These are phyloP conservation scores for Sapayoa aenigma DNA, from an alignment of 2,113 vertebrate species.

Conservation along the genomic window DNA sequence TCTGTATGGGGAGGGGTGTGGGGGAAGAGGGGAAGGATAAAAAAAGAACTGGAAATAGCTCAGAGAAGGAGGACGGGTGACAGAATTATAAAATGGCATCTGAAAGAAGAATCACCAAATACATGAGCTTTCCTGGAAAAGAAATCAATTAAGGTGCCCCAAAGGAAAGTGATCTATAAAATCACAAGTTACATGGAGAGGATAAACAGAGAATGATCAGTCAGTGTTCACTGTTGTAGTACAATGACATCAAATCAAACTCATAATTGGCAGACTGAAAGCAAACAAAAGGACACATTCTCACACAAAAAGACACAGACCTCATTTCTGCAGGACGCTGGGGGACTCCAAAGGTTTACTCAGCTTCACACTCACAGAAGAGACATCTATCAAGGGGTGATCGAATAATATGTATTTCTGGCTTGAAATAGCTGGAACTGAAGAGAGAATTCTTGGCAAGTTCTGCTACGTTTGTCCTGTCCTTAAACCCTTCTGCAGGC, in stretches of 20 bases:
- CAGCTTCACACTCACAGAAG: background rate
- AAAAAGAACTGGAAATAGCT: background rate
- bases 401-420: background rate
- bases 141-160: background rate
- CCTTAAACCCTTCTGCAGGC: background rate
- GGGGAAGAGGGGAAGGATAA: background rate
- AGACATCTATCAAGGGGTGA: background rate
- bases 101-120: background rate
- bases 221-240: background rate
- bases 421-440: background rate
- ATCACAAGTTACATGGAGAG: background rate
- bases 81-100: background rate
- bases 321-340: background rate
- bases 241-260: background rate
- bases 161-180: background rate
- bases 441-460: background rate
- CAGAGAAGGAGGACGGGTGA: background rate
- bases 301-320: background rate
- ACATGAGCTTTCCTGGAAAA: background rate
- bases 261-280: background rate
- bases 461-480: background rate
- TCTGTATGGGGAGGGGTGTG: rapidly evolving
- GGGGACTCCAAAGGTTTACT: background rate
- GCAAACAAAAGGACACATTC: background rate
- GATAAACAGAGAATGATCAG: background rate